These are phyloP conservation scores for Platynereis dumerilii DNA, from an alignment of 2,888 invertebrate species.

Conservation along the genomic window DNA sequence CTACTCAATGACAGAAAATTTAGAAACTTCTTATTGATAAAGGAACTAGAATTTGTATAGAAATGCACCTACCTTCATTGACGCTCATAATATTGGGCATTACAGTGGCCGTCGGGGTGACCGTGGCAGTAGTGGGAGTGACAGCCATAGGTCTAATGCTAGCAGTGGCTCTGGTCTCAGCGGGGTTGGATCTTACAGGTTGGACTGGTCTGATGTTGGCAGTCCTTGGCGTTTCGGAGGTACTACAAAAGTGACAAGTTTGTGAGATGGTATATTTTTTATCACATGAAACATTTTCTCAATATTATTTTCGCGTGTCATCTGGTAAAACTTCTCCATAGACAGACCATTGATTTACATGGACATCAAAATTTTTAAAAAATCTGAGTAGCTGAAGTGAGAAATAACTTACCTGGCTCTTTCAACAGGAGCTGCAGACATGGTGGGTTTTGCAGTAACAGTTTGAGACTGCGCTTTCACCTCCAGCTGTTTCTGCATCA, in stretches of 20 bases:
- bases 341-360: too few relatives aligned
- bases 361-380: too few relatives aligned
- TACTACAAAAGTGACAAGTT: too few relatives aligned
- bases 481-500: constrained; percentile 49
- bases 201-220: constrained; percentile 85
- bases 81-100: constrained; percentile 52
- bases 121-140: constrained; percentile 54
- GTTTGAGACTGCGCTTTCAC: constrained; percentile 38
- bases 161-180: constrained; percentile 78
- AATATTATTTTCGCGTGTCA: too few relatives aligned
- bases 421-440: constrained; percentile 45
- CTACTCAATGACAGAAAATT: too few relatives aligned
- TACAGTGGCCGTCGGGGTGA: constrained; percentile 59
- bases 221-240: constrained; percentile 71
- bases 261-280: too few relatives aligned
- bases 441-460: constrained; percentile 43
- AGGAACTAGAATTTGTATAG: background rate
- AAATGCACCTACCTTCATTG: constrained; percentile 14
- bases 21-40: too few relatives aligned
- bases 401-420: constrained; percentile 32
- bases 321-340: too few relatives aligned
- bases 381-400: too few relatives aligned
- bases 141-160: constrained; percentile 90
- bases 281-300: too few relatives aligned
- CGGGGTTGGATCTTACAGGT: constrained; percentile 49